phyloP scores from a whole-genome alignment of 92 coral and sea anemone genomes.

The Ricordea florida region DNA sequence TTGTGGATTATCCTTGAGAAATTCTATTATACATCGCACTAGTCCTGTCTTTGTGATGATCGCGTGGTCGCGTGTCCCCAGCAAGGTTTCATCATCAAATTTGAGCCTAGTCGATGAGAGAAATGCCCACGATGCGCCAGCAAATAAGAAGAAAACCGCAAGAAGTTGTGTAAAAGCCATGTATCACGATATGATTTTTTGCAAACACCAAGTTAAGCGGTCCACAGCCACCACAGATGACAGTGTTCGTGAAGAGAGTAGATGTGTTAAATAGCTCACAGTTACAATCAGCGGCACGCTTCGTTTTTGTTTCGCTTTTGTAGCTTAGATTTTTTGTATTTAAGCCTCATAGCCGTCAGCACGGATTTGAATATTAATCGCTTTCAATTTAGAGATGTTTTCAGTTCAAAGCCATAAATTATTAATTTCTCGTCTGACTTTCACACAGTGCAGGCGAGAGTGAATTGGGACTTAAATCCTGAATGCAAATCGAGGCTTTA shows the following conservation, averaged over 20 bases:
- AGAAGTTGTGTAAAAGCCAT: constrained; percentile 16
- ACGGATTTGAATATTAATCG: constrained; percentile 13
- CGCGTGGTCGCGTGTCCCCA: constrained; percentile 17
- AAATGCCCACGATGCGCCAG: constrained; percentile 7
- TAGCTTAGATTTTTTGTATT: too few species aligned
- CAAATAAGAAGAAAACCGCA: constrained; percentile 20
- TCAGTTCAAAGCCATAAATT: too few species aligned
- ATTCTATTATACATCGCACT: not conserved
- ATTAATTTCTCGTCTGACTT: too few species aligned
- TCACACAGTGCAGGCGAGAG: too few species aligned
- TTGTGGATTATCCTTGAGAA: constrained; percentile 15
- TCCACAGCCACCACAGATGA: constrained; percentile 6
- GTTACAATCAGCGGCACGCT: not conserved
- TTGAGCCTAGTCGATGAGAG: not conserved
- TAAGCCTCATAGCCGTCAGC: constrained; percentile 1
- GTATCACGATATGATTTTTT: not conserved
- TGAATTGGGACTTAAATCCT: too few species aligned
- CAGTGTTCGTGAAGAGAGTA: not conserved
- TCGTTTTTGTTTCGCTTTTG: constrained; percentile 1
- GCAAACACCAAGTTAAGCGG: too few species aligned
- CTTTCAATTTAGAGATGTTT: not conserved
- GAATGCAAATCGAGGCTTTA: too few species aligned
- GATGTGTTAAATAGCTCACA: not conserved
- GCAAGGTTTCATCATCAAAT: not conserved
- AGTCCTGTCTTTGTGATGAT: constrained; percentile 24